These are phyloP conservation scores for Iguana delicatissima DNA, from an alignment of 2,797 vertebrate genomes.

Conservation along the genomic window DNA sequence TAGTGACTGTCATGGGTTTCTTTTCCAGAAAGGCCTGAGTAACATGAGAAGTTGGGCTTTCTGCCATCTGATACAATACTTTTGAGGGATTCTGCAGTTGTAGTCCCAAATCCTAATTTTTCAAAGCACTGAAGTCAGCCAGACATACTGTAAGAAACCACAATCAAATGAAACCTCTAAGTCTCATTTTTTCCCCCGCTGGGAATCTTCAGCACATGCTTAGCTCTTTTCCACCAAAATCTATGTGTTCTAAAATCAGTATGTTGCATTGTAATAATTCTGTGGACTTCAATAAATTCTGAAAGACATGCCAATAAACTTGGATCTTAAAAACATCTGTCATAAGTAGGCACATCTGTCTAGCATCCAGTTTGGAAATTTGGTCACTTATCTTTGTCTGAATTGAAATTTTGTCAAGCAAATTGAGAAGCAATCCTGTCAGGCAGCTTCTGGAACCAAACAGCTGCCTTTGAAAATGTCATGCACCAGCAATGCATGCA, in stretches of 20 bases:
- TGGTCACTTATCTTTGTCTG: constrained; percentile 20
- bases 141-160: background rate
- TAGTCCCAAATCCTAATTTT: background rate
- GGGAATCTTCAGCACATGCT: background rate
- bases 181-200: background rate
- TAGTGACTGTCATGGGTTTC: background rate
- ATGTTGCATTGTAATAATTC: background rate
- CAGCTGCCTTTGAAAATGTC: background rate
- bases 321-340: constrained; percentile 1
- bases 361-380: constrained; percentile 15
- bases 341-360: constrained; percentile 2
- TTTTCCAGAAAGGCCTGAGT: background rate
- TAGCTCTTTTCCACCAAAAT: background rate
- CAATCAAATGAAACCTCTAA: background rate
- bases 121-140: background rate
- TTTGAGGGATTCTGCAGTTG: background rate
- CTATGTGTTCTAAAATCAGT: background rate
- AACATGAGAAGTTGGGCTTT: background rate
- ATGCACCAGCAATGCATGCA: background rate
- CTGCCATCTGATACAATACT: background rate
- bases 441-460: background rate
- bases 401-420: constrained; percentile 16
- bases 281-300: background rate
- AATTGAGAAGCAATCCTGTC: constrained; percentile 5
- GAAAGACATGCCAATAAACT: constrained; percentile 2